Evolutionary conservation across 2,888 invertebrate species (phyloP).

Genomic region (Germaria angustata): DNA sequence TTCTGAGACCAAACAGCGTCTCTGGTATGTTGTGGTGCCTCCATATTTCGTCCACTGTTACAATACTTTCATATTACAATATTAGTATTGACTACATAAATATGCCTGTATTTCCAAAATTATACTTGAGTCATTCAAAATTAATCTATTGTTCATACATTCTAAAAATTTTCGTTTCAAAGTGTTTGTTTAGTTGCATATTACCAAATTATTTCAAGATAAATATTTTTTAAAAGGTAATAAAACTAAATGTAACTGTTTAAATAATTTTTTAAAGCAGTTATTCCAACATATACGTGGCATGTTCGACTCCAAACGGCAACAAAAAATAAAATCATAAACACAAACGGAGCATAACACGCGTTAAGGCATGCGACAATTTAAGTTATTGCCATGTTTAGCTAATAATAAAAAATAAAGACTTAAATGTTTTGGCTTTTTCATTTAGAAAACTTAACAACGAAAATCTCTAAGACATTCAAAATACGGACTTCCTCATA

Average conservation of each 20-base stretch:
- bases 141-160: too few relatives aligned
- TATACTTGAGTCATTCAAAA: too few relatives aligned
- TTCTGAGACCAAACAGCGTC: too few relatives aligned
- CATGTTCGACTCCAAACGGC: neutral
- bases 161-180: too few relatives aligned
- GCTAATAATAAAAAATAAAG: constrained; percentile 42
- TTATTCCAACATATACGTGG: neutral
- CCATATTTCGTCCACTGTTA: too few relatives aligned
- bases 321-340: constrained; percentile 28
- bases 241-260: constrained; percentile 22
- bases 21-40: too few relatives aligned
- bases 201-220: too few relatives aligned
- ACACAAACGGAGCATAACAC: constrained; percentile 60
- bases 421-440: constrained; percentile 23
- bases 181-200: too few relatives aligned
- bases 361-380: constrained; percentile 63
- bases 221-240: neutral
- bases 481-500: constrained; percentile 21
- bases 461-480: neutral
- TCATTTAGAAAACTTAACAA: neutral
- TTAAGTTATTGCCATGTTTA: constrained; percentile 60
- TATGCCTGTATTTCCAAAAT: too few relatives aligned
- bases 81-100: too few relatives aligned
- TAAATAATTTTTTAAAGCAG: constrained; percentile 14
- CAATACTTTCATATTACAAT: too few relatives aligned